A percentile compares a stretch with the other conserved stretches of the same genome.
These are phyloP conservation scores for Formica exsecta DNA, from an alignment of 1,140 invertebrate genomes.

Conservation along the genomic window DNA sequence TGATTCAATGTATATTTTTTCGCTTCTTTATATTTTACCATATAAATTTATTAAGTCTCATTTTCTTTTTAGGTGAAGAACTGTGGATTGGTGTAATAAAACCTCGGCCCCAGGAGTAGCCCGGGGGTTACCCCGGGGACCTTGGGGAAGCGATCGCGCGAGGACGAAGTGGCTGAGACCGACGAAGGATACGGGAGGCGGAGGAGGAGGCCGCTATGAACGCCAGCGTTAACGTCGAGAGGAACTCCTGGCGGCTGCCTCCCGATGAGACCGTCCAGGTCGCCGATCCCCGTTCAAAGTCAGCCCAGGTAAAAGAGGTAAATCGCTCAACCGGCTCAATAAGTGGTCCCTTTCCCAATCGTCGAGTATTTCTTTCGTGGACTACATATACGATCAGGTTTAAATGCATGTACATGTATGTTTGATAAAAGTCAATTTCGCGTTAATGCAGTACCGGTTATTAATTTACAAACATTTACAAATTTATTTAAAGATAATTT, in stretches of 20 bases:
- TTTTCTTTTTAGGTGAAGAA: slow-evolving; percentile 77
- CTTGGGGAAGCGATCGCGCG: slow-evolving; percentile 75
- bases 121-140: slow-evolving; percentile 81
- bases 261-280: slow-evolving; percentile 96
- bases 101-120: slow-evolving; percentile 83
- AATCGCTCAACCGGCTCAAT: slow-evolving; percentile 70
- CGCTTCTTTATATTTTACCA: neutral
- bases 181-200: slow-evolving; percentile 75
- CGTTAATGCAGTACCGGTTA: neutral
- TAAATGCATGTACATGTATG: slow-evolving; percentile 55
- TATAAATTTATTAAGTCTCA: slow-evolving; percentile 28
- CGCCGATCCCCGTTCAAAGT: slow-evolving; percentile 93
- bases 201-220: slow-evolving; percentile 89
- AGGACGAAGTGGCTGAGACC: slow-evolving; percentile 76
- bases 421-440: neutral
- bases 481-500: neutral
- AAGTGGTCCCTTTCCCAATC: slow-evolving; percentile 24
- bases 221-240: slow-evolving; percentile 93
- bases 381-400: slow-evolving; percentile 40
- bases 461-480: slow-evolving; percentile 1
- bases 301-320: slow-evolving; percentile 88
- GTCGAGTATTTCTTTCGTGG: slow-evolving; percentile 1
- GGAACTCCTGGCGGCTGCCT: slow-evolving; percentile 94
- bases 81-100: slow-evolving; percentile 78
- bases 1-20: neutral